Percentiles rank a stretch among this genome's conserved stretches.
These are phyloP conservation scores for Lepidostoma basale DNA, from an alignment of 1,140 invertebrate species.

Conservation along the genomic window DNA sequence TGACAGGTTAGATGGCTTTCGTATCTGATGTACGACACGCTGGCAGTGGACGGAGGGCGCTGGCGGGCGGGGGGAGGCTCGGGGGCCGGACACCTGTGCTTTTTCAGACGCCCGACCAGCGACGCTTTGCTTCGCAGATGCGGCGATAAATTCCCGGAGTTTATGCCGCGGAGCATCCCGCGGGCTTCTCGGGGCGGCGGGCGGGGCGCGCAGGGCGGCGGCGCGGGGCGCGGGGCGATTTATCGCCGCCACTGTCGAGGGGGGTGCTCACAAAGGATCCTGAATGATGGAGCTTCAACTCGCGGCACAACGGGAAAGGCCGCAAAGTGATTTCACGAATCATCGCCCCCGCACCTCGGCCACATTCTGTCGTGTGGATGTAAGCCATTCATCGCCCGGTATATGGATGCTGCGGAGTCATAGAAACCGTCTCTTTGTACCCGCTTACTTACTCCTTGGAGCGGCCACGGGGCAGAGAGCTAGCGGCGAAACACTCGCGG, in stretches of 20 bases:
- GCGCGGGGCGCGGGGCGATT: conserved; percentile 31
- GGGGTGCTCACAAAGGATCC: conserved; percentile 38
- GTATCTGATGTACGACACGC: conserved; percentile 48
- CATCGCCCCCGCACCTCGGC: conserved; percentile 39
- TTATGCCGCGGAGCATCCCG: conserved; percentile 33
- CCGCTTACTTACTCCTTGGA: conserved; percentile 16
- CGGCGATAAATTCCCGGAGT: conserved; percentile 42
- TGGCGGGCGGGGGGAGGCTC: background rate
- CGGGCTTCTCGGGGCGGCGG: conserved; percentile 27
- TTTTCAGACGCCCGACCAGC: conserved; percentile 42
- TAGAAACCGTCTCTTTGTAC: conserved; percentile 34
- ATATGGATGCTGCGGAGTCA: background rate
- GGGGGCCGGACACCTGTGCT: conserved; percentile 45
- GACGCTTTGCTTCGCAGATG: conserved; percentile 42
- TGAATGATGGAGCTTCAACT: conserved; percentile 42
- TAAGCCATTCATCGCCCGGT: conserved; percentile 22
- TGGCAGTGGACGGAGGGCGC: conserved; percentile 20
- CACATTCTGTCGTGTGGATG: conserved; percentile 31
- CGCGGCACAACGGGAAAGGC: conserved; percentile 32
- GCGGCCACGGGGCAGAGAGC: background rate
- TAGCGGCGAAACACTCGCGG: conserved; percentile 11
- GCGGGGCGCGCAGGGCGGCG: conserved; percentile 20
- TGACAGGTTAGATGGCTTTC: conserved; percentile 60
- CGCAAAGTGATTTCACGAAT: conserved; percentile 45
- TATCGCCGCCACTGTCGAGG: conserved; percentile 31